Base-by-base conservation (phyloP, 1,140 invertebrate genomes). In the Bombus soroeensis region DNA sequence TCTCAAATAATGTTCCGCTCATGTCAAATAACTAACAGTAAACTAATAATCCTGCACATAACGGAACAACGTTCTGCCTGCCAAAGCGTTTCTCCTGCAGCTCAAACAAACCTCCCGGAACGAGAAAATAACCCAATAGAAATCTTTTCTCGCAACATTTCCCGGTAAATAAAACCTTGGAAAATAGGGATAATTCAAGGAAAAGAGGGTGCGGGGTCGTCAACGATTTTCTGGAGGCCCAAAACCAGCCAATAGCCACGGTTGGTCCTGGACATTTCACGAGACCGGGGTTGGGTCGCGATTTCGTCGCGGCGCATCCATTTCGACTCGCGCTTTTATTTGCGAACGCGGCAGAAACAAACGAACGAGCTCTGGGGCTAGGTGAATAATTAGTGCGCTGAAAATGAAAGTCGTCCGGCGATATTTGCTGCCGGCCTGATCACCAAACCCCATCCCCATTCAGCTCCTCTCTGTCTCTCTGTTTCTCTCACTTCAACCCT, bases 381-480 rank as follows among this genome's bases (percentile, higher is more conserved):
- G 88, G 85, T 92, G 92, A 92, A 93, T 93, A 93, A 93, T 93
- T 93, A 93, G 91, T 91, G 91, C 87, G 90, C 85, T 89, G 91
- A 93, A 93, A 92, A 93, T 92, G 90, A 93, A 93, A 92, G 92
- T 93, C 88, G 92, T 89, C 91, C 88, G 90, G 78, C 89, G 92
- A 92, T 93, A 93, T 93, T 93, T 92, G 91, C 90, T 89, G 89
- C 81, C 85, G 78, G 87, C 76, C 71, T 74, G 83, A 91, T 91
- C 89, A 85, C 68, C 82, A 79, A n/a, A 43, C 57, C 18, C 10
- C 53, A 15, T 47, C 28, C 70, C 32, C 37, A 68, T 64, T 57
- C 32, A n/a, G 39, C 32, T 6, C 32, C 71, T 78, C 81, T 66
- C 62, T 74, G 39, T 37, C 71, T 28, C 80, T 41, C 47, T 62